Base-by-base conservation (phyloP, 2,888 invertebrate genomes). In the Aphidoletes aphidimyza region DNA sequence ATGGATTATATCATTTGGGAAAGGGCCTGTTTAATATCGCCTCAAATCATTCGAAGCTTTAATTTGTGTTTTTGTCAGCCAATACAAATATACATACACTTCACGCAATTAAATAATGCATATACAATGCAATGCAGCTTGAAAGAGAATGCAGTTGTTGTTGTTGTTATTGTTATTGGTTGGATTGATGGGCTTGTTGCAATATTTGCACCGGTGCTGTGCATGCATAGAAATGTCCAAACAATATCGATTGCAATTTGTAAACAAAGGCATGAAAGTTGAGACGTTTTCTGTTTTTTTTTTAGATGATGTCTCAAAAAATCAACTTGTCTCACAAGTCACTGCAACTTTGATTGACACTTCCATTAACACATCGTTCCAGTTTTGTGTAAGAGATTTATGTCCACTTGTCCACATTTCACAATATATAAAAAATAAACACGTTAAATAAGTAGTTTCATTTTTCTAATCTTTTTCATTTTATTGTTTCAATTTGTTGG, bases 1-100 rank as follows among this genome's bases (percentile, higher is more conserved):
- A n/a, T n/a, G n/a, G 26, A 69, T 69, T 69, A 69, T 69, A 69
- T 69, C 69, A 69, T n/a, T 69, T 30, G 30, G n/a, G 30, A 69
- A 69, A 69, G 69, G 69, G 69, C 34, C 69, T 30, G 34, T 26
- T 69, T 69, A 69, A 69, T 30, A 69, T 30, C 69, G 69, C 69
- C 69, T 69, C 17, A 19, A 69, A 69, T 69, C 69, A 69, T n/a
- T n/a, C 34, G 14, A 17, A 17, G 34, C 30, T 69, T 69, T 1
- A 1, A 30, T 26, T 69, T 30, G 30, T 34, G n/a, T n/a, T n/a
- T 69, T 69, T 69, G 69, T 30, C 69, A 69, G 14, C 54, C 5
- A n/a, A n/a, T 5, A n/a, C 69, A 69, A 69, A 69, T 54, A 54
- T 5, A 42, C 42, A 14, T 14, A 30, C 14, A 69, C 8, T 30